Conservation (phyloP, 2,797 vertebrate species). For the Petrocephalus schoutedeni region DNA sequence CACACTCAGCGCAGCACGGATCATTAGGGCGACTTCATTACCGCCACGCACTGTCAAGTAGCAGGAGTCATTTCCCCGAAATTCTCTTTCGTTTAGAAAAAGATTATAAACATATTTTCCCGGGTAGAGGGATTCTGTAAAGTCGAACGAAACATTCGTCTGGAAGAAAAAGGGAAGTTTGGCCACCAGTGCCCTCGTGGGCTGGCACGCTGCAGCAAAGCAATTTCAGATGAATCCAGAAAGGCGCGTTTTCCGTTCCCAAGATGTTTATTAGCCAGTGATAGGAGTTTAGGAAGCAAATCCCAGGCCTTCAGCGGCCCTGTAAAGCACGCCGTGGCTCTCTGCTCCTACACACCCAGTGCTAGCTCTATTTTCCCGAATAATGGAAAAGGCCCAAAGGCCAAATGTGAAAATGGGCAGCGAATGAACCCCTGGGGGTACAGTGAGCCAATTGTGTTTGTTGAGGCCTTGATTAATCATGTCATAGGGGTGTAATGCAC, state of each 20-base stretch:
- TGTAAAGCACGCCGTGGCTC: conserved; percentile 28
- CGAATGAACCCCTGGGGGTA: conserved; percentile 63
- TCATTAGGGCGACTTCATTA: background rate
- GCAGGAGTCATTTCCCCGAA: background rate
- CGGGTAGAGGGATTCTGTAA: background rate
- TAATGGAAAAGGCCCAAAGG: conserved; percentile 37
- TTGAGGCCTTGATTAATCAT: conserved; percentile 86
- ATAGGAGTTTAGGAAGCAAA: conserved; percentile 28
- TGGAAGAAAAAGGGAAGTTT: background rate
- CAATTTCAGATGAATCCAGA: conserved; percentile 41
- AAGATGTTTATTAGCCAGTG: conserved; percentile 54
- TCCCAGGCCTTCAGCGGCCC: conserved; percentile 36
- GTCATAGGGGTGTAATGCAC: conserved; percentile 58
- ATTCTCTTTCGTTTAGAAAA: background rate
- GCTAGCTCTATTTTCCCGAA: conserved; percentile 29
- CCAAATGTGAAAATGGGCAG: conserved; percentile 33
- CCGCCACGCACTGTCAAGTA: background rate
- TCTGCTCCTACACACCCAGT: conserved; percentile 37
- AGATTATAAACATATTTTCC: background rate
- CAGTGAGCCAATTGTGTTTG: conserved; percentile 75
- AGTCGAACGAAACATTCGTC: background rate
- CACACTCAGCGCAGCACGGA: background rate
- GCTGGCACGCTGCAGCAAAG: conserved; percentile 21
- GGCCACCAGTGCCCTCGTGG: background rate
- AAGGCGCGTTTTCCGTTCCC: conserved; percentile 43